These are phyloP conservation scores for Odontothrips loti DNA, from an alignment of 2,888 invertebrate genomes.

Conservation along the genomic window DNA sequence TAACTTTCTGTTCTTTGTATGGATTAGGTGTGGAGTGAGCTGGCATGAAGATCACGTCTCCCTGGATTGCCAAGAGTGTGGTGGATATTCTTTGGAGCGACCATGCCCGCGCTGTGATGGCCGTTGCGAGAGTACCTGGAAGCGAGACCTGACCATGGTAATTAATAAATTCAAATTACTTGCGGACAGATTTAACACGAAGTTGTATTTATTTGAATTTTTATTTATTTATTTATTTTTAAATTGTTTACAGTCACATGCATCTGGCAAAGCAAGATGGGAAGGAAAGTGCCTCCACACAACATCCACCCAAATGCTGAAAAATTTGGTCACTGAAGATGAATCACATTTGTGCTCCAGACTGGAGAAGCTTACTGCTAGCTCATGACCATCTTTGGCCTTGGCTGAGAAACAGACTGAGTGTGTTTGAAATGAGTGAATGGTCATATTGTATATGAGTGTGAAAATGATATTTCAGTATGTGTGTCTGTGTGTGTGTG, in stretches of 20 bases:
- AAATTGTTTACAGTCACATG: slow-evolving; percentile 59
- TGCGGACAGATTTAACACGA: slow-evolving; percentile 20
- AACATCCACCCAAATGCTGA: not conserved
- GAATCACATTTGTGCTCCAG: slow-evolving; percentile 4
- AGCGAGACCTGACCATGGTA: slow-evolving; percentile 72
- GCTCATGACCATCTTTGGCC: not conserved
- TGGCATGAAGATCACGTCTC: slow-evolving; percentile 76
- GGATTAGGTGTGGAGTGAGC: slow-evolving; percentile 65
- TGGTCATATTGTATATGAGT: not conserved
- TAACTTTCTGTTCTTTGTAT: slow-evolving; percentile 28
- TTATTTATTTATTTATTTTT: slow-evolving; percentile 36
- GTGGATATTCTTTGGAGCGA: slow-evolving; percentile 68
- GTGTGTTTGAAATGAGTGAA: not conserved
- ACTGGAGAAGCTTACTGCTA: slow-evolving; percentile 1
- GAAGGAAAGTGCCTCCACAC: slow-evolving; percentile 57
- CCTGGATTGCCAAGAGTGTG: slow-evolving; percentile 73
- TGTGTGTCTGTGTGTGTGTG: not conserved
- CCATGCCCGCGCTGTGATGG: slow-evolving; percentile 74
- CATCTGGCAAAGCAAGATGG: slow-evolving; percentile 67
- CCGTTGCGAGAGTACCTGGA: slow-evolving; percentile 66
- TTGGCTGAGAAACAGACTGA: slow-evolving; percentile 9
- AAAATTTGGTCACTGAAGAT: not conserved
- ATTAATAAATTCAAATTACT: slow-evolving; percentile 41
- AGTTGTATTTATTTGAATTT: not conserved
- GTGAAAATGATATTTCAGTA: not conserved